Evolutionary conservation across 2,113 vertebrate genomes (phyloP), one percentile per base, ranked within the genome.

Genomic region (Saimiri boliviensis): DNA sequence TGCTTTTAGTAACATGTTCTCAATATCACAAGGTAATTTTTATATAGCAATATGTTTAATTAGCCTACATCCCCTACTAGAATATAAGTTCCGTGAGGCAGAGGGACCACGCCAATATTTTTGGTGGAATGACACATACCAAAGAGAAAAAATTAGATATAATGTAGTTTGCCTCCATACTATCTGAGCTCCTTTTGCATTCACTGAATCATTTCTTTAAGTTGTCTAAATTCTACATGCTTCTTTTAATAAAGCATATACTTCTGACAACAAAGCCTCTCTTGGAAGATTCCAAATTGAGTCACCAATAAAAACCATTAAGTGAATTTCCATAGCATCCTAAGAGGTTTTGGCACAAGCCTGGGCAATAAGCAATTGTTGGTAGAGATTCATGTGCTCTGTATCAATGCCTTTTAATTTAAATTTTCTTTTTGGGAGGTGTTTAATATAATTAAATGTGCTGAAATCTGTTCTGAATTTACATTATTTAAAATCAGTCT

Each of bases 391-490:
- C 76, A 49, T 80, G 30, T 8, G 47, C 0, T 5, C 0, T 91
- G 13, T 32, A 86, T 71, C 88, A 91, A 6, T 95, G 30, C 8
- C 56, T 87, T 97, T 95, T 1, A 14, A 63, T 80, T 95, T 79
- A 92, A 74, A 25, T 89, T 96, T 96, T 37, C 79, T 68, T 94
- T 97, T 74, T 9, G 93, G 0, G 1, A 93, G 58, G 84, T 84
- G 76, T 93, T 96, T 92, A 92, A 94, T 5, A 17, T 88, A 49
- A 85, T 16, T 60, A 35, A 84, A 89, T 25, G 25, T 47, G 83
- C 0, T 11, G 8, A 98, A 94, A 97, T 98, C 66, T 98, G 90
- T 94, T 97, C 32, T 92, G 80, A 97, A 94, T 25, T 93, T 94
- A 95, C 86, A 92, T 89, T 86, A 89, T 90, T 74, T 95, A 82